Conservation (phyloP, 2,113 vertebrate genomes). For the Mixornis gularis region DNA sequence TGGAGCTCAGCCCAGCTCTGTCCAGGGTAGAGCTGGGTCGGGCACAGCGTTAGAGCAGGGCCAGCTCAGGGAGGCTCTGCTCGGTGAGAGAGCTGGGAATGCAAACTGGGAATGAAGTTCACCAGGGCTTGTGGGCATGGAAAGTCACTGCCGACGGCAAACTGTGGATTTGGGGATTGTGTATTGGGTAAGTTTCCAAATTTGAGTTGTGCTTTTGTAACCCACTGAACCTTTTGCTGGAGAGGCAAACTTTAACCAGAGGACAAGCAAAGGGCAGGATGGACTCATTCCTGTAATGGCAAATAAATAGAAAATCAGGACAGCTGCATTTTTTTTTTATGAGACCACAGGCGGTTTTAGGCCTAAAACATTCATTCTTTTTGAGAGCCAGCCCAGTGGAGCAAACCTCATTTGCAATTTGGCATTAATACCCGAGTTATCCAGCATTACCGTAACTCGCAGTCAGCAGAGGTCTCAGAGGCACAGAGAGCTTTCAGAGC, state of each 20-base stretch:
- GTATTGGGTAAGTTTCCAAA: neutral
- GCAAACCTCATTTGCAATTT: neutral
- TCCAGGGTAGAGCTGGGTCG: neutral
- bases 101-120: neutral
- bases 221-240: neutral
- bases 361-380: neutral
- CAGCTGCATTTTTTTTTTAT: neutral
- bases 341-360: neutral
- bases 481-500: neutral
- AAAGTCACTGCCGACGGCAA: neutral
- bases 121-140: neutral
- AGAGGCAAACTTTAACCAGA: neutral
- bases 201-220: neutral
- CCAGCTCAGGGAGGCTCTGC: neutral
- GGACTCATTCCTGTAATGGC: neutral
- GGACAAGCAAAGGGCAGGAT: neutral
- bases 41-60: rapidly evolving
- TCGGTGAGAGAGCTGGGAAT: rapidly evolving
- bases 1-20: no score
- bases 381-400: neutral
- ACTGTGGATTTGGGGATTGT: neutral
- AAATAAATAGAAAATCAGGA: neutral
- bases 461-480: constrained; percentile 22
- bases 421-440: neutral
- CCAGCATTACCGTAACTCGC: neutral